Conservation (phyloP, 2,797 vertebrate genomes). For the Gymnoscopelus microlampas region DNA sequence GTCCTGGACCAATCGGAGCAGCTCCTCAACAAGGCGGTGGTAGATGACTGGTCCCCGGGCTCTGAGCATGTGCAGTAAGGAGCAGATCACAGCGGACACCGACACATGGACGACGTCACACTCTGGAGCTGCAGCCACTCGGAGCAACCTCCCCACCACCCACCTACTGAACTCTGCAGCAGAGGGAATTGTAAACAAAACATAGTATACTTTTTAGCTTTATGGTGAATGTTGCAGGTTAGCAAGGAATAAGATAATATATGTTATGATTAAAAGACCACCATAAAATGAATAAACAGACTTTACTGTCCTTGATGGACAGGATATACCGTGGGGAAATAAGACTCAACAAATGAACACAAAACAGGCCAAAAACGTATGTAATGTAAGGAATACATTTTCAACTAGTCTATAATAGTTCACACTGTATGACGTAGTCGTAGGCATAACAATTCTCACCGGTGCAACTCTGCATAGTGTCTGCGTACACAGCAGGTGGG, state of each 20-base stretch:
- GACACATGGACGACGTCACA: slow-evolving; percentile 87
- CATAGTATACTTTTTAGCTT: too few species aligned
- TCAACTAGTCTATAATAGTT: background rate
- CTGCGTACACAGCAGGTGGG: slow-evolving; percentile 80
- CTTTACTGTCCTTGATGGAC: too few species aligned
- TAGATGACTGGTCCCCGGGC: slow-evolving; percentile 86
- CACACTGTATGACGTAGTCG: background rate
- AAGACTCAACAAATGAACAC: too few species aligned
- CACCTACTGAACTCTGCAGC: slow-evolving; percentile 92
- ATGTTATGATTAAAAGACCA: background rate
- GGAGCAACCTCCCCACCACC: slow-evolving; percentile 90
- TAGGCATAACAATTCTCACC: slow-evolving; percentile 74
- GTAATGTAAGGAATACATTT: too few species aligned
- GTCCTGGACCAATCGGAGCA: slow-evolving; percentile 86
- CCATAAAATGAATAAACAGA: too few species aligned
- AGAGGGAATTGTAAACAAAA: background rate
- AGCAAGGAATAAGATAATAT: background rate
- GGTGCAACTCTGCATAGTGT: slow-evolving; percentile 82
- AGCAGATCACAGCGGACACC: slow-evolving; percentile 87
- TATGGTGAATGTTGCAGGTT: background rate
- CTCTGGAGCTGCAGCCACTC: slow-evolving; percentile 89
- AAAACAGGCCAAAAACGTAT: too few species aligned
- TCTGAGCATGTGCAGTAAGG: slow-evolving; percentile 91
- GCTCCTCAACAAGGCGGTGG: slow-evolving; percentile 83
- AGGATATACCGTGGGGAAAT: too few species aligned